phyloP scores from a whole-genome alignment of 2,797 vertebrate species.

The Erpetoichthys calabaricus region DNA sequence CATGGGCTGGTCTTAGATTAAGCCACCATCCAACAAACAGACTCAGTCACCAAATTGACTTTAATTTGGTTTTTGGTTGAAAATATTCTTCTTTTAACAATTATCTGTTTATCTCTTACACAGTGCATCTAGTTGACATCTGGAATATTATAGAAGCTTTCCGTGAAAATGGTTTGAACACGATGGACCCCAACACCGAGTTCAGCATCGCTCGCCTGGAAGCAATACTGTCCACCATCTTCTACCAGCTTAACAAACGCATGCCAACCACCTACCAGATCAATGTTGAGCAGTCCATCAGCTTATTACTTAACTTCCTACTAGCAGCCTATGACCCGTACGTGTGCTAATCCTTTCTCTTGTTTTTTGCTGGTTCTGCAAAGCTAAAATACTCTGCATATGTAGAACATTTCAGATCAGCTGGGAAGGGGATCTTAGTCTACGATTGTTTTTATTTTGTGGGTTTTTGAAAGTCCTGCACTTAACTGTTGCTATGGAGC shows the following conservation, averaged over 20 bases:
- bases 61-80: background rate
- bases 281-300: slow-evolving; percentile 83
- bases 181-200: slow-evolving; percentile 71
- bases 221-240: slow-evolving; percentile 81
- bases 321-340: slow-evolving; percentile 89
- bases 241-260: slow-evolving; percentile 94
- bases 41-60: too few relatives aligned
- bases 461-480: too few relatives aligned
- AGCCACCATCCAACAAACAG: too few relatives aligned
- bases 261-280: slow-evolving; percentile 96
- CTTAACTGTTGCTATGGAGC: too few relatives aligned
- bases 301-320: slow-evolving; percentile 89
- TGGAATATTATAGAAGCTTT: slow-evolving; percentile 96
- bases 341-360: slow-evolving; percentile 35
- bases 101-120: slow-evolving; percentile 4
- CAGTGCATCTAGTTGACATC: slow-evolving; percentile 95
- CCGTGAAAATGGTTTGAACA: slow-evolving; percentile 82
- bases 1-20: too few relatives aligned
- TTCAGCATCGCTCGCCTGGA: slow-evolving; percentile 81
- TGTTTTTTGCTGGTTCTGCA: background rate
- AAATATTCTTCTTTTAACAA: background rate
- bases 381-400: too few relatives aligned
- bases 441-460: too few relatives aligned
- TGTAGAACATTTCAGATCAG: too few relatives aligned
- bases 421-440: too few relatives aligned